Evolutionary conservation across 30 jellyfish, hydroid and myxozoan species (phyloP).

Genomic region (Cassiopea xamachana): DNA sequence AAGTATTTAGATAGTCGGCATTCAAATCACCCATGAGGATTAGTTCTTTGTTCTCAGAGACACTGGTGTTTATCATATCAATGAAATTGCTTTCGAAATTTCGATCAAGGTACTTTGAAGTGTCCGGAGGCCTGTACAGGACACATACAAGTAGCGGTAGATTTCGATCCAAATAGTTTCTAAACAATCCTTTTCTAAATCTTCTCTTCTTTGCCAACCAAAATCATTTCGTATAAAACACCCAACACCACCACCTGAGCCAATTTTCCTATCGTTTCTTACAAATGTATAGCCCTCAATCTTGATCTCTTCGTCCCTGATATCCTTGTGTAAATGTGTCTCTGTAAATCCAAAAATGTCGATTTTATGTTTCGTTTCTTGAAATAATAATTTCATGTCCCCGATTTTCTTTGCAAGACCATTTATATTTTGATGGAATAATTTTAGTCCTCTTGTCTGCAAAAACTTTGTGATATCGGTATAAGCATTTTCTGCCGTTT

Average conservation of each 20-base stretch:
- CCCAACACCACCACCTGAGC: constrained; percentile 49
- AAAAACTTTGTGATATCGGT: constrained; percentile 56
- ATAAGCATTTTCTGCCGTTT: constrained; percentile 33
- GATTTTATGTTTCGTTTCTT: constrained; percentile 55
- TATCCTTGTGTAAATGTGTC: constrained; percentile 49
- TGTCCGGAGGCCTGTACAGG: constrained; percentile 66
- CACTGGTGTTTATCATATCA: constrained; percentile 48
- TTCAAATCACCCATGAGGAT: constrained; percentile 23
- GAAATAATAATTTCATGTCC: constrained; percentile 19
- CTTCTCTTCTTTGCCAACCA: constrained; percentile 49
- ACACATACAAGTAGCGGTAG: constrained; percentile 37
- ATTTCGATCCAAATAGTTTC: constrained; percentile 41
- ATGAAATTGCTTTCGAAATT: constrained; percentile 45
- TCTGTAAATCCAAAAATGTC: constrained; percentile 37
- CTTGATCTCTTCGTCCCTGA: constrained; percentile 48
- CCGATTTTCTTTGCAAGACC: constrained; percentile 52
- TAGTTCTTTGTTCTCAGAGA: constrained; percentile 41
- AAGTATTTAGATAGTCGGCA: constrained; percentile 14
- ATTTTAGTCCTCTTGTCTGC: constrained; percentile 41
- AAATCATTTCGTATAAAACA: constrained; percentile 34
- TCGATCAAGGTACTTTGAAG: constrained; percentile 69
- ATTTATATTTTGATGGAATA: constrained; percentile 46
- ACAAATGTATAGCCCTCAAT: constrained; percentile 30
- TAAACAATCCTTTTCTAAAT: constrained; percentile 13
- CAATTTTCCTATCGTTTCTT: constrained; percentile 5